A percentile compares a stretch with the other conserved stretches of the same genome.
Conservation (phyloP, 2,113 vertebrate species). For the Corythornis madagascariensis region DNA sequence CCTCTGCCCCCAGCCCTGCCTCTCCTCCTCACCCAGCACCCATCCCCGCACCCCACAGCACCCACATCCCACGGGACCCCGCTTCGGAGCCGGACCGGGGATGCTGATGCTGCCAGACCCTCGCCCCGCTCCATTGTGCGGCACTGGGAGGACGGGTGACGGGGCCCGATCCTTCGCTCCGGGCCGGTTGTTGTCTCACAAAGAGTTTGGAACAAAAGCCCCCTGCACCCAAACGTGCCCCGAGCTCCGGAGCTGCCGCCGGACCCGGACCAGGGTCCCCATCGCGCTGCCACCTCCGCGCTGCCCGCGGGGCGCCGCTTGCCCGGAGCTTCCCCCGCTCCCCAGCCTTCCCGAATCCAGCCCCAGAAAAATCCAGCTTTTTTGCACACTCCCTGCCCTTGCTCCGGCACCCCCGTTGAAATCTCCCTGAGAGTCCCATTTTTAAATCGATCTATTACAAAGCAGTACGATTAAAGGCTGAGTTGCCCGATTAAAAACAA, state of each 20-base stretch:
- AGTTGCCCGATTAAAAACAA: background rate
- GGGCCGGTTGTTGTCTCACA: background rate
- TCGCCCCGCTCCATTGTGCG: background rate
- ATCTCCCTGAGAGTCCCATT: too few species aligned
- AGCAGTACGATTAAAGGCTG: background rate
- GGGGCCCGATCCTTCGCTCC: background rate
- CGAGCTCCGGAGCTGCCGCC: background rate
- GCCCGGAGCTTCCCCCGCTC: background rate
- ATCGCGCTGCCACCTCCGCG: background rate
- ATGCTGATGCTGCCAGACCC: background rate
- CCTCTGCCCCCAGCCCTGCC: background rate
- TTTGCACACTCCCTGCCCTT: background rate
- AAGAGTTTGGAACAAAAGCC: slow-evolving; percentile 64
- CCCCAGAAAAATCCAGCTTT: background rate
- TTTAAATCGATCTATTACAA: accelerated
- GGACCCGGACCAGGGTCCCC: background rate
- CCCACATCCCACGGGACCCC: accelerated
- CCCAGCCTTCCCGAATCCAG: background rate
- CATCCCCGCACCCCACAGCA: background rate
- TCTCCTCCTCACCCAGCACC: background rate
- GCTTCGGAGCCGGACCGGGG: background rate
- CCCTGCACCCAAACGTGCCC: background rate
- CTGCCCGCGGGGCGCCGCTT: background rate
- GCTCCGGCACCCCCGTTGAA: background rate
- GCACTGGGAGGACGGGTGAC: background rate